Conservation (phyloP, 2,113 vertebrate genomes). For the Lophochroa leadbeateri region DNA sequence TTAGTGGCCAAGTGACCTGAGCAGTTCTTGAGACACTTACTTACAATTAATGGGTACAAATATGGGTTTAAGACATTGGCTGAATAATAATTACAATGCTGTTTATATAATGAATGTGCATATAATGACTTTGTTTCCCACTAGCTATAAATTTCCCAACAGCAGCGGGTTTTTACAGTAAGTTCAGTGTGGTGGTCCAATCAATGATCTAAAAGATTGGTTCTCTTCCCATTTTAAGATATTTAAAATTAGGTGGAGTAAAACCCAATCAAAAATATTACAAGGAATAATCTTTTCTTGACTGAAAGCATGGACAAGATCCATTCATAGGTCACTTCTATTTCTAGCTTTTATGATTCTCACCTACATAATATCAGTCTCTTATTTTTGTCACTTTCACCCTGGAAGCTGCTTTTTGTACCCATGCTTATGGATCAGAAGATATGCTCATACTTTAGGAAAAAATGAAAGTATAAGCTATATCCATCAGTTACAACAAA, state of each 20-base stretch:
- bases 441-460: background rate
- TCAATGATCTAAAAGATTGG: background rate
- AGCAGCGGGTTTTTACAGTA: background rate
- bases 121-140: background rate
- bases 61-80: background rate
- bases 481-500: background rate
- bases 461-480: background rate
- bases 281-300: background rate
- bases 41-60: background rate
- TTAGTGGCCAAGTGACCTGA: background rate
- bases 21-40: background rate
- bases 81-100: background rate
- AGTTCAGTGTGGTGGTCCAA: background rate
- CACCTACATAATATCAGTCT: background rate
- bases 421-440: background rate
- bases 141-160: background rate
- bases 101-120: background rate
- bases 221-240: background rate
- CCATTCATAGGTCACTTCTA: background rate
- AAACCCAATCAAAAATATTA: background rate
- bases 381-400: slow-evolving; percentile 1
- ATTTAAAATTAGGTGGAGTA: background rate
- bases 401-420: background rate
- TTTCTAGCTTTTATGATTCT: background rate
- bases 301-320: background rate